Conservation (phyloP, 1,140 invertebrate genomes). For the Caenorhabditis brenneri region DNA sequence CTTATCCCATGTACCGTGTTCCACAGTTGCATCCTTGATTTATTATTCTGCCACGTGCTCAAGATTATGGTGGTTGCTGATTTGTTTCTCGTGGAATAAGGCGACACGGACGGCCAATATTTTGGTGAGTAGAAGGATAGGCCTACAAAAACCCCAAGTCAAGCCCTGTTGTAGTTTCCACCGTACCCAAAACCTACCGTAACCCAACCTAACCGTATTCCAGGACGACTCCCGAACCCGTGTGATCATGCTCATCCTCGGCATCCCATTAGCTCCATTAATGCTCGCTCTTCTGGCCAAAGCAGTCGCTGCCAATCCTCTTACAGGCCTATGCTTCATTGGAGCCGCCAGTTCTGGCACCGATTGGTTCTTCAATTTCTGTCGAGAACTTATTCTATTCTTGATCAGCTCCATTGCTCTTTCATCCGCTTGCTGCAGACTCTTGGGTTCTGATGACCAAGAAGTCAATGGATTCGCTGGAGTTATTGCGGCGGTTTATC, state of each 20-base stretch:
- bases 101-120: neutral
- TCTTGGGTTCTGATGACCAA: slow-evolving; percentile 25
- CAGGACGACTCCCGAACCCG: slow-evolving; percentile 42
- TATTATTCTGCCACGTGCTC: slow-evolving; percentile 58
- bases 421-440: slow-evolving; percentile 43
- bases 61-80: slow-evolving; percentile 53
- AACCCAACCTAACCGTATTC: neutral
- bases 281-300: slow-evolving; percentile 56
- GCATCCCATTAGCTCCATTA: slow-evolving; percentile 47
- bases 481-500: slow-evolving; percentile 49
- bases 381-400: slow-evolving; percentile 54
- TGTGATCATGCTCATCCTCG: slow-evolving; percentile 56
- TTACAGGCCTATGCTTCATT: slow-evolving; percentile 55
- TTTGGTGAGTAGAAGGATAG: slow-evolving; percentile 47
- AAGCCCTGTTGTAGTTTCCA: neutral
- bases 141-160: too few species aligned
- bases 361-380: slow-evolving; percentile 51
- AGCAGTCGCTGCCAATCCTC: slow-evolving; percentile 53
- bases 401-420: slow-evolving; percentile 47
- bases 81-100: slow-evolving; percentile 49
- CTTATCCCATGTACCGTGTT: slow-evolving; percentile 55
- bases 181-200: neutral
- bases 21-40: slow-evolving; percentile 49
- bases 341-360: slow-evolving; percentile 40
- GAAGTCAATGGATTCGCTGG: slow-evolving; percentile 37